Evolutionary conservation across 2,797 vertebrate genomes (phyloP), one percentile per base, ranked within the genome.

Genomic region (Silurus aristotelis): DNA sequence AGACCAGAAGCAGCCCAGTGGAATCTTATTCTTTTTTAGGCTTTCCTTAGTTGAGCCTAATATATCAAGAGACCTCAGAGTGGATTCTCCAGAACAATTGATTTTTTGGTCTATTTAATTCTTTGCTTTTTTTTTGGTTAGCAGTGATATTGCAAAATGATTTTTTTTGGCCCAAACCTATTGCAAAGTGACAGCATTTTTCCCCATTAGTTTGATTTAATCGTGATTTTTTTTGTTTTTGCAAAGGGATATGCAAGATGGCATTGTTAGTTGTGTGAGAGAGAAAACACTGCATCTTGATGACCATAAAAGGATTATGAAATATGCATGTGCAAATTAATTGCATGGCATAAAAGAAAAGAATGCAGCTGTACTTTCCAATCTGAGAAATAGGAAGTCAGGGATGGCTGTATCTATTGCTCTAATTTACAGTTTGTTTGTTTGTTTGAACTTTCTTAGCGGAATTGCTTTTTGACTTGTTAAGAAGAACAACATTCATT

Each of bases 31-130:
- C 87, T 38, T 38, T 85, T 87, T 87, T 82, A 87, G 75, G 84
- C 64, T 0, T 87, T 87, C 85, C 83, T 90, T 86, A 90, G 78
- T 83, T 86, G 89, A 90, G 89, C 87, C 89, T 90, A 86, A 87
- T 91, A 83, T 89, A 90, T 89, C 89, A 90, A 90, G 90, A 89
- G 90, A 89, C 86, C 85, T 52, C 68, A 88, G 89, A 89, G 90
- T 87, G 91, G 91, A 87, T 86, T 89, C 83, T 91, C 86, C 83
- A 85, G 88, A 92, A 92, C 90, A 92, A 88, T 91, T 92, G 90
- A 4, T 38, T 89, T 90, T 78, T 60, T 84, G 88, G 85, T 90
- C 88, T 90, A 82, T 88, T 84, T 93, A 19, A 31, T 58, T 10
- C 14, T 61, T 83, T 82, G 48, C 81, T 88, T 63, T 9, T 78